Evolutionary conservation across 2,797 vertebrate species (phyloP), one percentile per base, ranked within the genome.

Genomic region (Cyprinella venusta): DNA sequence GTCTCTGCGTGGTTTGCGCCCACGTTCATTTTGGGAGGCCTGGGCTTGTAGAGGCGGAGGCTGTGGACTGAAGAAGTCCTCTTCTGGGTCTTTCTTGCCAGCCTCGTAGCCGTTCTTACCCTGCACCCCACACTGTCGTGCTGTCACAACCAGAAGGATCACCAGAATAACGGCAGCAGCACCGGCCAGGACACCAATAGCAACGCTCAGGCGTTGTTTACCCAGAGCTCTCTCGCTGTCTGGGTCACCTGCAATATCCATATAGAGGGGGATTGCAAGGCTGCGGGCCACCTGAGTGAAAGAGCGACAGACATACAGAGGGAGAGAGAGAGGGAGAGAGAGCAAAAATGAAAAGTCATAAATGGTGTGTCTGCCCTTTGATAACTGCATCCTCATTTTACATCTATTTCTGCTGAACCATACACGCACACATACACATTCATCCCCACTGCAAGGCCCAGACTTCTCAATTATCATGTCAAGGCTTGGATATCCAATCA

Each of bases 61-160:
- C 5, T 97, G 96, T 0, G 97, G 97, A 40, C 96, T 96, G 87
- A 99, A 98, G 92, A 99, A 98, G 91, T 99, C 98, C 87, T 98
- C 97, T 0, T 97, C 94, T 0, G 94, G 97, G 86, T 98, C 98
- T 84, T 98, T 98, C 90, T 99, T 98, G 36, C 98, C 98, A 0
- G 97, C 97, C 87, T 98, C 97, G 0, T 99, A 99, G 80, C 97
- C 98, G 45, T 97, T 97, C 89, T 96, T 97, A 63, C 92, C 96
- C 87, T 97, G 97, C 84, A 96, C 94, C 1, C 98, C 95, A 48
- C 97, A 99, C 89, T 98, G 98, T 21, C 97, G 95, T 8, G 97
- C 97, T 88, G 96, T 96, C 80, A 98, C 96, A 3, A 98, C 98
- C 30, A 97, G 94, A 30, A 98, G 92, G 89, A 99, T 97, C 69